Evolutionary conservation across 1,140 invertebrate genomes (phyloP).

Genomic region (Leptopilina boulardi): DNA sequence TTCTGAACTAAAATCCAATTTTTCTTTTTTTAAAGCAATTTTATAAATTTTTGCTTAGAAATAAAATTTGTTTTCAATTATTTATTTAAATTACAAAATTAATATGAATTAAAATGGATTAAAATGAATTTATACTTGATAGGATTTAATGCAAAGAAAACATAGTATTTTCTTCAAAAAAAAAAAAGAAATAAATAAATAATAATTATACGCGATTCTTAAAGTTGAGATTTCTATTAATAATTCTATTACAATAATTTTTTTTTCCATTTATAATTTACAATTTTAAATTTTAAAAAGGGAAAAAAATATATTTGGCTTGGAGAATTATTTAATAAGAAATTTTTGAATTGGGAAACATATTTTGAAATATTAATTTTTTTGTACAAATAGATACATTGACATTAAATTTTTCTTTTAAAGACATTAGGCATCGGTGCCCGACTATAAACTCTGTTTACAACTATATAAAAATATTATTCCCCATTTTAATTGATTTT

Average conservation of each 20-base stretch:
- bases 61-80: too few relatives aligned
- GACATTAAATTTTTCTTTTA: not conserved
- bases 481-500: slow-evolving; percentile 14
- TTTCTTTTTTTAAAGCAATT: too few relatives aligned
- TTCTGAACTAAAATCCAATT: too few relatives aligned
- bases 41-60: too few relatives aligned
- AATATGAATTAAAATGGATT: too few relatives aligned
- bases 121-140: not conserved
- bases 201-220: not conserved
- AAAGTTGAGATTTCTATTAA: not conserved
- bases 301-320: not conserved
- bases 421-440: slow-evolving; percentile 15
- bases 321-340: not conserved
- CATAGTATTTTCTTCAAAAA: too few relatives aligned
- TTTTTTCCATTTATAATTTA: not conserved
- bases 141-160: not conserved
- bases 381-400: slow-evolving; percentile 30
- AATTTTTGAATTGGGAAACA: not conserved
- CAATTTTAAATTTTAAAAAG: not conserved
- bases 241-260: not conserved
- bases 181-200: too few relatives aligned
- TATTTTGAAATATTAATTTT: not conserved
- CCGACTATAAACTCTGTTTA: slow-evolving; percentile 2
- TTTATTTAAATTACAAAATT: too few relatives aligned
- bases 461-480: slow-evolving; percentile 14